Evolutionary conservation across 2,113 vertebrate species (phyloP).

Genomic region (Poecilia latipinna): DNA sequence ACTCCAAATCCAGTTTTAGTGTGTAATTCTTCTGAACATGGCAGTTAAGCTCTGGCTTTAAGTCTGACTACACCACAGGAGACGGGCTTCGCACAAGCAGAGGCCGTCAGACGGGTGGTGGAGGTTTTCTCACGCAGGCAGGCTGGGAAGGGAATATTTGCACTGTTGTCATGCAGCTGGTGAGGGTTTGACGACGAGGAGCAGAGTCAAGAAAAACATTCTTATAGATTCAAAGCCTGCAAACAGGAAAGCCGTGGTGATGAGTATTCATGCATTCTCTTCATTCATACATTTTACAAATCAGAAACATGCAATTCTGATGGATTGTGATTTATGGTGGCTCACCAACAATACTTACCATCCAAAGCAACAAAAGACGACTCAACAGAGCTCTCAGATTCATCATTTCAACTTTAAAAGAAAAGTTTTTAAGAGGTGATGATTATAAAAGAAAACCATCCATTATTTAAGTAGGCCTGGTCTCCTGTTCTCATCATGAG

Average conservation of each 20-base stretch:
- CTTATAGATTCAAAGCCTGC: background rate
- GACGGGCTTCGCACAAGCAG: slow-evolving; percentile 60
- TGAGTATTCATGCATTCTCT: background rate
- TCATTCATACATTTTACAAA: background rate
- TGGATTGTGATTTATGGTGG: background rate
- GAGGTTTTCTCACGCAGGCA: slow-evolving; percentile 5
- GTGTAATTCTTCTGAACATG: slow-evolving; percentile 68
- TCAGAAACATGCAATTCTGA: background rate
- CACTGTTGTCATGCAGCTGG: background rate
- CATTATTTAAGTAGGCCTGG: no score
- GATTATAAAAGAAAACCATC: no score
- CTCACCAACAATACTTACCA: background rate
- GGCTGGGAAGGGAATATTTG: slow-evolving; percentile 2
- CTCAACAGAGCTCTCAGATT: no score
- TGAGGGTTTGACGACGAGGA: background rate
- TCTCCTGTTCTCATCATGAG: no score
- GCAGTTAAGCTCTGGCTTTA: slow-evolving; percentile 62
- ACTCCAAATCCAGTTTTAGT: slow-evolving; percentile 72
- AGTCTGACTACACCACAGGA: slow-evolving; percentile 59
- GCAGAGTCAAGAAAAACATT: background rate
- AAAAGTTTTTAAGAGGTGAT: no score
- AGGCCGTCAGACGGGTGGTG: slow-evolving; percentile 44
- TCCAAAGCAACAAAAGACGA: background rate
- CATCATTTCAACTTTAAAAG: no score
- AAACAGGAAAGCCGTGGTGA: background rate